Conservation (phyloP, 1,140 invertebrate genomes). For the Drosophila erecta region DNA sequence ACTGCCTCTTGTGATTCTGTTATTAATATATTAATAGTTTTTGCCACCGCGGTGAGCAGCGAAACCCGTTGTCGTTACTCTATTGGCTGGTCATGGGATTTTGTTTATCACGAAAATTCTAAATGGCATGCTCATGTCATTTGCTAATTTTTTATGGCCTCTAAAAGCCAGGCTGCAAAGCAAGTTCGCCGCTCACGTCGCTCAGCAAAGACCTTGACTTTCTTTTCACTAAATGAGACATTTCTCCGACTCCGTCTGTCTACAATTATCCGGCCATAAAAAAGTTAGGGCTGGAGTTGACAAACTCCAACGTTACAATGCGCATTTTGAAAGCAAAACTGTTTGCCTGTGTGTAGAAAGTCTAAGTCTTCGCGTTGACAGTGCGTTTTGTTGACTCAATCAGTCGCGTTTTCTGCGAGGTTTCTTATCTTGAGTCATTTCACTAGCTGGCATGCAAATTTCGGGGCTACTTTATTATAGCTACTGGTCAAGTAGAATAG, state of each 20-base stretch:
- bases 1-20: slow-evolving; percentile 39
- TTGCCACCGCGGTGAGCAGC: slow-evolving; percentile 35
- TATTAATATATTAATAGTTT: slow-evolving; percentile 76
- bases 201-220: slow-evolving; percentile 74
- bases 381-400: slow-evolving; percentile 61
- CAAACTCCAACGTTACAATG: slow-evolving; percentile 57
- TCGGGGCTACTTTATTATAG: slow-evolving; percentile 8
- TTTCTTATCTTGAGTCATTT: slow-evolving; percentile 32
- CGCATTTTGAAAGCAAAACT: slow-evolving; percentile 67
- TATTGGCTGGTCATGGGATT: slow-evolving; percentile 60
- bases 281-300: slow-evolving; percentile 38
- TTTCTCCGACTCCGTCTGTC: slow-evolving; percentile 52
- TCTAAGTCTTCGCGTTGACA: slow-evolving; percentile 54
- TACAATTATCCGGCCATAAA: slow-evolving; percentile 65
- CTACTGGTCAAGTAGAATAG: slow-evolving; percentile 16
- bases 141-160: slow-evolving; percentile 64
- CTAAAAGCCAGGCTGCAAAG: slow-evolving; percentile 23
- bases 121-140: slow-evolving; percentile 66
- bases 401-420: slow-evolving; percentile 48
- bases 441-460: slow-evolving; percentile 69
- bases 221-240: slow-evolving; percentile 56
- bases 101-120: slow-evolving; percentile 74
- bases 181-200: slow-evolving; percentile 57
- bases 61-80: slow-evolving; percentile 51
- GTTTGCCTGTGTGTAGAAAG: slow-evolving; percentile 67